Evolutionary conservation across 1,140 invertebrate species (phyloP).

Genomic region (Drosophila tani): DNA sequence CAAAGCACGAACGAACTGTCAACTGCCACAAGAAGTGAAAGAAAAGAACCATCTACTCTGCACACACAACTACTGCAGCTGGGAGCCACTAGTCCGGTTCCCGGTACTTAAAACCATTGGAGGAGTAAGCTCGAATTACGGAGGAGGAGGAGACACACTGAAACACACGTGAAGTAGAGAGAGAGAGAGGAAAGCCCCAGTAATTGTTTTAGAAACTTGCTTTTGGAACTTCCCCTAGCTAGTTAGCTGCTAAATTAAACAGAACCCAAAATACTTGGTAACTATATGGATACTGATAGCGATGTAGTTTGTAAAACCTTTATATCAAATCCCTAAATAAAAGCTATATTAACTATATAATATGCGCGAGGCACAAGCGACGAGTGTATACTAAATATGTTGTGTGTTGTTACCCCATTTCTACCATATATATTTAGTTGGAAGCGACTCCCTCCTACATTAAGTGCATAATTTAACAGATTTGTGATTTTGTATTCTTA

Average conservation of each 20-base stretch:
- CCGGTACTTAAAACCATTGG: conserved; percentile 14
- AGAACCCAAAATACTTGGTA: conserved; percentile 4
- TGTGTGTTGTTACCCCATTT: background rate
- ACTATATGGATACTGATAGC: conserved; percentile 34
- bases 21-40: conserved; percentile 36
- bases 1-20: background rate
- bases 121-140: conserved; percentile 30
- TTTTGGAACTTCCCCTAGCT: conserved; percentile 23
- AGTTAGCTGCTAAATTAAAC: conserved; percentile 23
- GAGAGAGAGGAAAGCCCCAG: conserved; percentile 10
- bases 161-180: too few species aligned
- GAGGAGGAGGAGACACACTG: conserved; percentile 4
- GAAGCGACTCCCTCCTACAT: too few species aligned
- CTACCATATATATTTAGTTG: background rate
- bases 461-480: conserved; percentile 4
- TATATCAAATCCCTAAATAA: conserved; percentile 61
- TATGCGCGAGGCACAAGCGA: background rate
- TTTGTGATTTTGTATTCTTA: conserved; percentile 19
- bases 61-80: background rate
- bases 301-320: conserved; percentile 62
- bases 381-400: conserved; percentile 5
- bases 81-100: conserved; percentile 39
- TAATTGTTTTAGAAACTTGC: conserved; percentile 61
- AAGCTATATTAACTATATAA: conserved; percentile 33
- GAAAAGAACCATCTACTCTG: background rate